Percentiles rank a stretch among this genome's conserved stretches.
phyloP scores from a whole-genome alignment of 2,888 invertebrate genomes.

The Lysandra bellargus region DNA sequence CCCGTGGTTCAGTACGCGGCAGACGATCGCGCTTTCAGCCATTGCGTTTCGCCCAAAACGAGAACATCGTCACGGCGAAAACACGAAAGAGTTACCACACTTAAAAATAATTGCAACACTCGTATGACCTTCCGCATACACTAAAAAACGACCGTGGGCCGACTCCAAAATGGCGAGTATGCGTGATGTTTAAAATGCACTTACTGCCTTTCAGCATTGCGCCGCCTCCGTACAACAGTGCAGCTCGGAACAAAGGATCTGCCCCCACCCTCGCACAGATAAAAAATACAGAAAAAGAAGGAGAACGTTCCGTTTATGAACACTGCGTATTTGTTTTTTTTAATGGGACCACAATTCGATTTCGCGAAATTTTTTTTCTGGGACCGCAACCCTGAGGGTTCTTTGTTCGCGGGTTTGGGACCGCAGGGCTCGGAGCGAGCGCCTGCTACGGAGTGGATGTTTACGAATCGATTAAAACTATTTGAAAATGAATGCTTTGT shows the following conservation, averaged over 20 bases:
- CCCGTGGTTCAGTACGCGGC: neutral
- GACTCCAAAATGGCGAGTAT: constrained; percentile 48
- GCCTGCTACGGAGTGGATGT: constrained; percentile 41
- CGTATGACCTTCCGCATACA: constrained; percentile 31
- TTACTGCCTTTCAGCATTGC: constrained; percentile 54
- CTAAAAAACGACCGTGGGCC: constrained; percentile 34
- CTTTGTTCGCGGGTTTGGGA: constrained; percentile 20
- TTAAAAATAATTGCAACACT: constrained; percentile 31
- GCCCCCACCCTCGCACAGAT: constrained; percentile 43
- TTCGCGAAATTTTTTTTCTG: constrained; percentile 21
- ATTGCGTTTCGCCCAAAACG: constrained; percentile 16
- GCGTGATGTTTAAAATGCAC: constrained; percentile 43
- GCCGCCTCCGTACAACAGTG: constrained; percentile 45
- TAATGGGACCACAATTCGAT: constrained; percentile 32
- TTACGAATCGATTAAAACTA: constrained; percentile 43
- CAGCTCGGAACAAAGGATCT: constrained; percentile 59
- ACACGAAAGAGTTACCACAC: constrained; percentile 28
- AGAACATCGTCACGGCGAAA: constrained; percentile 22
- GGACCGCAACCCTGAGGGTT: constrained; percentile 24
- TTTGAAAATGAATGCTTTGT: constrained; percentile 46
- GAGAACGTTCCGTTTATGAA: constrained; percentile 36
- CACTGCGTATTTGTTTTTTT: constrained; percentile 36
- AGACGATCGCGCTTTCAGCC: constrained; percentile 19
- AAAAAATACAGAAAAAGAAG: constrained; percentile 38
- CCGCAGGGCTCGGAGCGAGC: neutral